These are phyloP conservation scores for Eupeodes latifasciatus DNA, from an alignment of 2,888 invertebrate species.

Conservation along the genomic window DNA sequence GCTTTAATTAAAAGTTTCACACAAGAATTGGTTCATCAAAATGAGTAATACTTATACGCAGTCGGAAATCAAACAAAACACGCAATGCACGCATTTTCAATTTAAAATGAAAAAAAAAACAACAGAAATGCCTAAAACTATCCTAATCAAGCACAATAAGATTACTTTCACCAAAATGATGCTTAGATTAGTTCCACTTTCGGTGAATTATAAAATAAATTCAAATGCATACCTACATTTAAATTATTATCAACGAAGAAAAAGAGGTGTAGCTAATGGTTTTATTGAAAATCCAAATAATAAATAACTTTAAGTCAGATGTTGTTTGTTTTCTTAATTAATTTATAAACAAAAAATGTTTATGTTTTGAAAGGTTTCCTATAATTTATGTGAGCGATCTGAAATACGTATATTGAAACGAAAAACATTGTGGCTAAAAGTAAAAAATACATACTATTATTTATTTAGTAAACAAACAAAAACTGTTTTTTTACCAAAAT, in stretches of 20 bases:
- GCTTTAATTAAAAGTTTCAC: conserved; percentile 3
- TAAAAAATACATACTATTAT: no score
- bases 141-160: background rate
- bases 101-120: background rate
- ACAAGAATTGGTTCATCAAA: background rate
- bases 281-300: background rate
- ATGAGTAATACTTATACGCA: background rate
- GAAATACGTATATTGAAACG: no score
- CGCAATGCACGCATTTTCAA: conserved; percentile 16
- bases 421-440: no score
- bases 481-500: no score
- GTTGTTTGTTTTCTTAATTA: no score
- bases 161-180: conserved; percentile 13
- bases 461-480: no score
- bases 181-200: conserved; percentile 2
- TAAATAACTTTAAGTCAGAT: no score
- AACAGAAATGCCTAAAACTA: background rate
- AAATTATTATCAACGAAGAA: background rate
- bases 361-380: no score
- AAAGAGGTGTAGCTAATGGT: background rate
- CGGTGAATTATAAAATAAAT: background rate
- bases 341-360: no score
- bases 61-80: background rate
- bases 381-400: no score
- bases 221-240: no score